phyloP scores from a whole-genome alignment of 1,140 invertebrate species.

The Theocolax elegans region DNA sequence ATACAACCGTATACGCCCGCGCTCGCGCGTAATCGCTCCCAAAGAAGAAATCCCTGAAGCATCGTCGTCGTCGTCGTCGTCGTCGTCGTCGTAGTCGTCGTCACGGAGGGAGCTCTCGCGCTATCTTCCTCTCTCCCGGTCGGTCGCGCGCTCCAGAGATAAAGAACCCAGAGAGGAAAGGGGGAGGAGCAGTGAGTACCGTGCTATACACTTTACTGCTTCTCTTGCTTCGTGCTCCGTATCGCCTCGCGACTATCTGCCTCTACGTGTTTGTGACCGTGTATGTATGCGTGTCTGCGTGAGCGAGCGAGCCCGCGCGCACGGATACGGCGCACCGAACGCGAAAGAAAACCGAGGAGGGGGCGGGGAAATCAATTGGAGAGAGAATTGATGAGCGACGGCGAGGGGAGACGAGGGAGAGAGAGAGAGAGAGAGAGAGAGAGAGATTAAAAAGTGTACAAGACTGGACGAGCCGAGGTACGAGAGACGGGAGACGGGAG shows the following conservation, averaged over 20 bases:
- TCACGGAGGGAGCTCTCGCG: background rate
- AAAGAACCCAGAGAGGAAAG: constrained; percentile 1
- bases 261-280: background rate
- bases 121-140: constrained; percentile 6
- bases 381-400: constrained; percentile 19
- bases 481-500: too few species aligned
- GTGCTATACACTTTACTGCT: constrained; percentile 16
- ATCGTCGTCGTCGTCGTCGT: background rate
- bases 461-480: background rate
- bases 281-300: background rate
- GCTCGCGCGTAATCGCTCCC: constrained; percentile 44
- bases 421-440: constrained; percentile 11
- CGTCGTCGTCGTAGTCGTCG: too few species aligned
- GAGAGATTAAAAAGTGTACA: too few species aligned
- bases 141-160: background rate
- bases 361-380: background rate
- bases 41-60: constrained; percentile 49
- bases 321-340: constrained; percentile 10
- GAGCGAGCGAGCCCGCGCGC: too few species aligned
- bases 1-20: constrained; percentile 28
- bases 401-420: too few species aligned
- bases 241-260: background rate
- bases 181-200: background rate
- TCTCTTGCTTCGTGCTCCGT: constrained; percentile 7
- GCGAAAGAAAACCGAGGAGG: constrained; percentile 5